Percentiles rank a stretch among this genome's conserved stretches.
Conservation (phyloP, 2,888 invertebrate species). For the Stenurella melanura region DNA sequence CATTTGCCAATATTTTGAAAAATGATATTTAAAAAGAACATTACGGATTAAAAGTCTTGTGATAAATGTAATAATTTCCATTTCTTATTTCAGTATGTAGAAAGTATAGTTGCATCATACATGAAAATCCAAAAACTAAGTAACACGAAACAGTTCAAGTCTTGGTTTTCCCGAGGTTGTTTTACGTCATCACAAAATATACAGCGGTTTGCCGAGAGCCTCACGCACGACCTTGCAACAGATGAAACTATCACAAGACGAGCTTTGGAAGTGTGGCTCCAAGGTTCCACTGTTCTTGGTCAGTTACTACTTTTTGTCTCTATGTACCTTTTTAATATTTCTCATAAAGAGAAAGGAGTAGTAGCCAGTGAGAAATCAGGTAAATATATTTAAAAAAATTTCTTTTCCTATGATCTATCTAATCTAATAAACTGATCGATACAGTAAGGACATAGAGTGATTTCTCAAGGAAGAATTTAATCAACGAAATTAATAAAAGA, state of each 20-base stretch:
- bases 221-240: constrained; percentile 74
- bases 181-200: constrained; percentile 76
- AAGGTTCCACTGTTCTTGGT: constrained; percentile 73
- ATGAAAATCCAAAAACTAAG: constrained; percentile 80
- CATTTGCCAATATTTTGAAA: too few species aligned
- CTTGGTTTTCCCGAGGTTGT: constrained; percentile 79
- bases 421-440: too few species aligned
- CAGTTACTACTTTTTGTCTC: constrained; percentile 75
- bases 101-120: constrained; percentile 85
- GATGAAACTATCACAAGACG: constrained; percentile 70
- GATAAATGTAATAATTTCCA: too few species aligned
- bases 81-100: constrained; percentile 78
- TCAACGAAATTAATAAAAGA: too few species aligned
- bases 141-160: constrained; percentile 75
- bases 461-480: too few species aligned
- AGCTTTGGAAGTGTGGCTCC: constrained; percentile 74
- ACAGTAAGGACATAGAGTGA: too few species aligned
- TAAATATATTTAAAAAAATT: constrained; percentile 11
- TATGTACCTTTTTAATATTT: constrained; percentile 75
- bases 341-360: constrained; percentile 73
- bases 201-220: constrained; percentile 77
- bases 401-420: neutral
- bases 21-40: too few species aligned
- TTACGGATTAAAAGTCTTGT: too few species aligned
- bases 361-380: constrained; percentile 54